These are phyloP conservation scores for Phania funesta DNA, from an alignment of 2,888 invertebrate species.

Conservation along the genomic window DNA sequence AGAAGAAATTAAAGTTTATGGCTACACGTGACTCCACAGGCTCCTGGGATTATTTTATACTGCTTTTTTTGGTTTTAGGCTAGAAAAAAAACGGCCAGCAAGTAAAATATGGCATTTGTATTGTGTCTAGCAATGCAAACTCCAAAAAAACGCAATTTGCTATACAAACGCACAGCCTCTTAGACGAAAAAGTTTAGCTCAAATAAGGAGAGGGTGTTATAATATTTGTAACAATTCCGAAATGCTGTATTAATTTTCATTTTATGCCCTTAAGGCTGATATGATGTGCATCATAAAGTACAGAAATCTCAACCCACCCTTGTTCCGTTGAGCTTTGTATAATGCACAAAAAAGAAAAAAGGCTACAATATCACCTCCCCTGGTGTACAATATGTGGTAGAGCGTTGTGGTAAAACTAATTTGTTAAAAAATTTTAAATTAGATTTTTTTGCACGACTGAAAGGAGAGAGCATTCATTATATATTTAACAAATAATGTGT, in stretches of 20 bases:
- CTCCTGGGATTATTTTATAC: slow-evolving; percentile 68
- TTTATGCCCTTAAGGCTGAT: slow-evolving; percentile 60
- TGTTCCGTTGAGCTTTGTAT: background rate
- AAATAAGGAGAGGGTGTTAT: slow-evolving; percentile 58
- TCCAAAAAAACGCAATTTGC: slow-evolving; percentile 12
- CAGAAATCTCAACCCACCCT: slow-evolving; percentile 13
- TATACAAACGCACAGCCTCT: slow-evolving; percentile 11
- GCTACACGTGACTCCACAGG: slow-evolving; percentile 68
- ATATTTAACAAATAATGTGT: slow-evolving; percentile 16
- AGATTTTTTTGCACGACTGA: background rate
- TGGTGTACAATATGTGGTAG: slow-evolving; percentile 57
- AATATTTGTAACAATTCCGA: slow-evolving; percentile 61
- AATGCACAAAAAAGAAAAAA: slow-evolving; percentile 21
- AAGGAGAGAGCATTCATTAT: background rate
- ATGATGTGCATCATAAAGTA: slow-evolving; percentile 58
- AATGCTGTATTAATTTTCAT: slow-evolving; percentile 65
- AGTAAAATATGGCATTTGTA: slow-evolving; percentile 42
- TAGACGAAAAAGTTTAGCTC: background rate
- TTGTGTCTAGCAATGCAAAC: slow-evolving; percentile 45
- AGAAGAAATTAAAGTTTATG: slow-evolving; percentile 61
- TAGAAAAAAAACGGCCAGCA: slow-evolving; percentile 18
- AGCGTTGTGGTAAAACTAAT: slow-evolving; percentile 66
- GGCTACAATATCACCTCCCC: slow-evolving; percentile 62
- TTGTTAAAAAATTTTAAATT: slow-evolving; percentile 53
- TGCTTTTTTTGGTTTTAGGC: slow-evolving; percentile 64